Percentiles rank a stretch among this genome's conserved stretches.
phyloP scores from a whole-genome alignment of 2,888 invertebrate genomes.

The Diplazon laetatorius region DNA sequence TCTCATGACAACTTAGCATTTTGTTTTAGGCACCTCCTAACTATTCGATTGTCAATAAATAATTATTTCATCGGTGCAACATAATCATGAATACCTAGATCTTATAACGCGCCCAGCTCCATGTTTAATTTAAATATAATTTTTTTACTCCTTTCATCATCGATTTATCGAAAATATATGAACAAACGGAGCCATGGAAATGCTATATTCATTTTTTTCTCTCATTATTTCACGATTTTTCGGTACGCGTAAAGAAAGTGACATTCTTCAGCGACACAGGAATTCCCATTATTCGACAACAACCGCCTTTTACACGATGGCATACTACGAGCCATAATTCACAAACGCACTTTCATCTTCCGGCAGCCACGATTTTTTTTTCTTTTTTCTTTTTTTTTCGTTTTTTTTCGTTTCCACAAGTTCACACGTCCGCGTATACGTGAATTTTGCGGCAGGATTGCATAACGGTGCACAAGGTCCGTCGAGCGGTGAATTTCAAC shows the following conservation, averaged over 20 bases:
- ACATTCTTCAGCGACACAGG: background rate
- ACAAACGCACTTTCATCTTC: conserved; percentile 35
- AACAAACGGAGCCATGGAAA: too few species aligned
- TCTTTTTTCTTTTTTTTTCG: conserved; percentile 25
- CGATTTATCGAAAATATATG: too few species aligned
- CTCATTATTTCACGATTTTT: background rate
- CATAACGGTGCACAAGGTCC: conserved; percentile 19
- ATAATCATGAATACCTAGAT: too few species aligned
- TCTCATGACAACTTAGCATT: too few species aligned
- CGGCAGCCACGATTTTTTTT: conserved; percentile 40
- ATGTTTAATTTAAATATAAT: too few species aligned
- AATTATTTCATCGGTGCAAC: too few species aligned
- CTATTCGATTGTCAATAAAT: too few species aligned
- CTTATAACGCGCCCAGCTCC: too few species aligned
- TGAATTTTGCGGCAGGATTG: conserved; percentile 57
- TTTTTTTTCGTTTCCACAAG: conserved; percentile 34
- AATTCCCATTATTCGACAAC: background rate
- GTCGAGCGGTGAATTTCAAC: conserved; percentile 55
- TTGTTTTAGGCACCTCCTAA: too few species aligned
- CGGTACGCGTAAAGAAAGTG: background rate
- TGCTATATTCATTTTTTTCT: too few species aligned
- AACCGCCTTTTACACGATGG: conserved; percentile 3
- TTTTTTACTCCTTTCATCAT: too few species aligned
- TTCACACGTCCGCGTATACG: conserved; percentile 69
- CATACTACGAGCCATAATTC: conserved; percentile 59